These are phyloP conservation scores for Corapipo altera DNA, from an alignment of 2,113 vertebrate genomes.

Conservation along the genomic window DNA sequence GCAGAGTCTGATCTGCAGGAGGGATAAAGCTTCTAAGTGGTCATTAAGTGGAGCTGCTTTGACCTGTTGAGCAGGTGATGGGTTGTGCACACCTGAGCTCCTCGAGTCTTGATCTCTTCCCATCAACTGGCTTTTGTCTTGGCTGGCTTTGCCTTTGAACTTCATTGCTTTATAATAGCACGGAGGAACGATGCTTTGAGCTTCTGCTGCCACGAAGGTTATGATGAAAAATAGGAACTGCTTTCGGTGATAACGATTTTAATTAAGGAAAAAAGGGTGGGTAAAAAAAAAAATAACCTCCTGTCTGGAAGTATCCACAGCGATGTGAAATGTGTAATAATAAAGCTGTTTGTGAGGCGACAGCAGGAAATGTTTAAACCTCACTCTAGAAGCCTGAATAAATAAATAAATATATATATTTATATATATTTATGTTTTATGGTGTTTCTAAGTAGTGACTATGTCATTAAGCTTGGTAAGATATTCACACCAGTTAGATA, in stretches of 20 bases:
- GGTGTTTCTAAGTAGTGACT: not conserved
- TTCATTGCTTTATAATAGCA: not conserved
- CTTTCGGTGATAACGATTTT: not conserved
- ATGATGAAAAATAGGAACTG: not conserved
- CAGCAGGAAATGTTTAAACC: not conserved
- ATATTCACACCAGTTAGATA: not conserved
- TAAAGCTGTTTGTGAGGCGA: not conserved
- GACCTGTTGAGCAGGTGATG: not conserved
- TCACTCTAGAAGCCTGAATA: not conserved
- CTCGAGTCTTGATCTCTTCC: not conserved
- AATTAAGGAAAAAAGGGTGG: not conserved
- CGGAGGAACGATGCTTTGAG: not conserved
- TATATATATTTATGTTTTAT: too few relatives aligned
- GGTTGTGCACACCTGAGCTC: not conserved
- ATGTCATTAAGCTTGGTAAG: not conserved
- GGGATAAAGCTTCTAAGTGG: not conserved
- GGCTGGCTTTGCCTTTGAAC: not conserved
- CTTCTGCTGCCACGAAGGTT: not conserved
- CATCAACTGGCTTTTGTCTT: not conserved
- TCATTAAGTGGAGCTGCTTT: not conserved
- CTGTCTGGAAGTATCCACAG: not conserved
- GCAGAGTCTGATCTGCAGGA: not conserved
- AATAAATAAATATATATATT: not conserved
- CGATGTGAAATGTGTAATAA: fast-evolving
- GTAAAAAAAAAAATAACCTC: not conserved